These are phyloP conservation scores for Mystacides longicornis DNA, from an alignment of 2,888 invertebrate species.

Conservation along the genomic window DNA sequence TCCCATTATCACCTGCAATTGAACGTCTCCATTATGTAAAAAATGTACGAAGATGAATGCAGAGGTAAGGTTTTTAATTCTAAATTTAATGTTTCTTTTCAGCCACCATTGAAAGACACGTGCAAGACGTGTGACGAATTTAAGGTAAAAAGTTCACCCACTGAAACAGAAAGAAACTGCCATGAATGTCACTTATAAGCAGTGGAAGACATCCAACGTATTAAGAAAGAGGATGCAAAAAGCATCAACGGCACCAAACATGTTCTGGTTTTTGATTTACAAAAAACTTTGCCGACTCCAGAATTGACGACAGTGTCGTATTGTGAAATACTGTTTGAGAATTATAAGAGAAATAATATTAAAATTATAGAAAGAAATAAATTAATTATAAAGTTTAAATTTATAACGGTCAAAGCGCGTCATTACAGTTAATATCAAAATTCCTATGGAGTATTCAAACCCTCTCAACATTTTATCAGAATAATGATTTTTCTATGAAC, in stretches of 20 bases:
- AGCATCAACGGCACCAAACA: background rate
- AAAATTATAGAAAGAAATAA: too few relatives aligned
- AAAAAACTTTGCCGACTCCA: conserved; percentile 6
- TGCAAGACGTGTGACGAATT: conserved; percentile 5
- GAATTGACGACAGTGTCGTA: conserved; percentile 6
- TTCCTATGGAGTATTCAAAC: too few relatives aligned
- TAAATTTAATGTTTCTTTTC: conserved; percentile 3
- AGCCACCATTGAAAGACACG: conserved; percentile 3
- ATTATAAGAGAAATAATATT: too few relatives aligned
- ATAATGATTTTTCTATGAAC: too few relatives aligned
- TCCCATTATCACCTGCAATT: conserved; percentile 5
- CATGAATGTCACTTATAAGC: conserved; percentile 5
- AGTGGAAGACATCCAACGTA: conserved; percentile 4
- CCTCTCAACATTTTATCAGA: too few relatives aligned
- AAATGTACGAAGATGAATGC: conserved; percentile 2
- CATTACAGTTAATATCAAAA: too few relatives aligned
- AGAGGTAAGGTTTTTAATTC: conserved; percentile 3
- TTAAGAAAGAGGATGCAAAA: too few relatives aligned
- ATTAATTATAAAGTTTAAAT: too few relatives aligned
- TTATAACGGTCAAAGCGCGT: too few relatives aligned
- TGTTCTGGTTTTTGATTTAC: conserved; percentile 4
- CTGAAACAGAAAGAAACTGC: conserved; percentile 3
- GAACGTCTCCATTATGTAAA: conserved; percentile 4
- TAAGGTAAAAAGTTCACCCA: conserved; percentile 4
- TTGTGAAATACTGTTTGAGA: too few relatives aligned